phyloP scores from a whole-genome alignment of 2,888 invertebrate species.

The Brachyptera risi region DNA sequence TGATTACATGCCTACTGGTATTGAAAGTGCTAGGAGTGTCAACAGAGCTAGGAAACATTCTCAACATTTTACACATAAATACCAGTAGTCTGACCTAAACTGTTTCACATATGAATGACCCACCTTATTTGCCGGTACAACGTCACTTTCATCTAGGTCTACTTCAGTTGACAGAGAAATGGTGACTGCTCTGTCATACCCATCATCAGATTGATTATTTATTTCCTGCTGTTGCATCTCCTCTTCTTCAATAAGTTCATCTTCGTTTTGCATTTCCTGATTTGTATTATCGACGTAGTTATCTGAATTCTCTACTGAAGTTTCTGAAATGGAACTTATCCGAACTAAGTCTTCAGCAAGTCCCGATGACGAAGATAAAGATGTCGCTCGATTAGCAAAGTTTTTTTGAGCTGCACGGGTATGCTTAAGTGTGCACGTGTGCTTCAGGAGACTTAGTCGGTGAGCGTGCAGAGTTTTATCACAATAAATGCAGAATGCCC shows the following conservation, averaged over 20 bases:
- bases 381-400: not conserved
- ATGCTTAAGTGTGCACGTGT: constrained; percentile 57
- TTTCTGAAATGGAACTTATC: too few relatives aligned
- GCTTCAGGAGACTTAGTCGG: constrained; percentile 54
- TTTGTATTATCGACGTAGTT: too few relatives aligned
- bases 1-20: too few relatives aligned
- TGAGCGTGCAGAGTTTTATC: constrained; percentile 57
- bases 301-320: too few relatives aligned
- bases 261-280: not conserved
- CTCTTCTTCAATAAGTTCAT: too few relatives aligned
- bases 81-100: not conserved
- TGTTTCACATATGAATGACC: not conserved
- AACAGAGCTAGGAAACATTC: too few relatives aligned
- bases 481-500: constrained; percentile 55
- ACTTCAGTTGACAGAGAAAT: too few relatives aligned
- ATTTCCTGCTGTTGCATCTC: not conserved
- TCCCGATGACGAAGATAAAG: not conserved
- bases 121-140: not conserved
- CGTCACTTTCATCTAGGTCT: not conserved
- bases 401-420: constrained; percentile 28
- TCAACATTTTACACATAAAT: too few relatives aligned
- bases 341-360: too few relatives aligned
- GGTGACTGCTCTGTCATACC: too few relatives aligned
- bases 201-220: not conserved
- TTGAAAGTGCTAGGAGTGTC: too few relatives aligned